Evolutionary conservation across 2,113 vertebrate genomes (phyloP), one percentile per base, ranked within the genome.

Genomic region (Dicerorhinus sumatrensis): DNA sequence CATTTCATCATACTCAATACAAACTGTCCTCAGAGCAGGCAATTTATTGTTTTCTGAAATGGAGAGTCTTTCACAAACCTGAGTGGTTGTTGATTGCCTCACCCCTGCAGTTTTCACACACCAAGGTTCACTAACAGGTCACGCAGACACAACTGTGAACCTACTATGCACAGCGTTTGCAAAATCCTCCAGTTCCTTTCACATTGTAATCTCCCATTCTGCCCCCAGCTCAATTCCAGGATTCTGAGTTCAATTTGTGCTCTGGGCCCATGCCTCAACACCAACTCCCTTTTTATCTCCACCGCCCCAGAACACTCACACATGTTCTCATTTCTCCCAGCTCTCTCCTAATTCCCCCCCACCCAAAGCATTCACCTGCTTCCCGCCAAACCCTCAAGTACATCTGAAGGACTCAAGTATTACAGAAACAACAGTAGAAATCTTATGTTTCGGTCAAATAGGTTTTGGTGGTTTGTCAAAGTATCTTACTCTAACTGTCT

Each of bases 381-480:
- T 90, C 46, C 76, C 23, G 63, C 62, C n/a, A 63, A 79, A 21
- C 27, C 11, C 21, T 48, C 67, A 18, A 31, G 25, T 33, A 33
- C 72, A 80, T 69, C 0, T 86, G 85, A 91, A 91, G 72, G 91
- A 86, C 58, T 82, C 60, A 85, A 36, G 23, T 70, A 86, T n/a
- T 80, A 75, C 94, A 79, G 69, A 95, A 91, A 60, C 29, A 81
- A n/a, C n/a, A 96, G 72, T 2, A 60, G 39, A 96, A 70, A 89
- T n/a, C n/a, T 93, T 65, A 92, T 21, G 8, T 76, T 96, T 65
- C 90, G 72, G 65, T 13, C 33, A 69, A 76, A 86, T 6, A 94
- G 20, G 42, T 92, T 69, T 75, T 93, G 42, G 36, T 73, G 48
- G 39, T 56, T 92, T 80, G 67, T 90, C 20, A 73, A 86, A 77